Evolutionary conservation across 2,888 invertebrate genomes (phyloP).

Genomic region (Apodemia zela): DNA sequence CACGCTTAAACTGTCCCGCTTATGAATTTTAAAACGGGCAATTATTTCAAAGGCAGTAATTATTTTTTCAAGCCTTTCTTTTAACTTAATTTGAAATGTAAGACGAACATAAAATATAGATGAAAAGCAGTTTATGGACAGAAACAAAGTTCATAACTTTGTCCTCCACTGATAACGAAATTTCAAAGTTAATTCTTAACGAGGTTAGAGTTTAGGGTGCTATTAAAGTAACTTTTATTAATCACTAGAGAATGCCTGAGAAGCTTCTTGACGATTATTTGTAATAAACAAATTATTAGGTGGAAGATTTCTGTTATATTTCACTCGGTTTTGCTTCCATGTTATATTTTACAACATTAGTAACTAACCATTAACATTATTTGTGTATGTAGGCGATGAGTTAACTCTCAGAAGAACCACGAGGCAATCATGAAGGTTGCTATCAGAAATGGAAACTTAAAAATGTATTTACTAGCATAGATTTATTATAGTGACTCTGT

Average conservation of each 20-base stretch:
- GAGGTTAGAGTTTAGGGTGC: background rate
- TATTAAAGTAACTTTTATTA: constrained; percentile 5
- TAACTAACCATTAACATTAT: too few species aligned
- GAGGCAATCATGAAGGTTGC: too few species aligned
- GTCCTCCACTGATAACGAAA: constrained; percentile 2
- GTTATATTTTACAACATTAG: too few species aligned
- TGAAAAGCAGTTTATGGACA: background rate
- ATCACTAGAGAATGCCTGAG: constrained; percentile 5
- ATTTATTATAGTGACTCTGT: too few species aligned
- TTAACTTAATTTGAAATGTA: background rate
- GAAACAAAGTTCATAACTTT: background rate
- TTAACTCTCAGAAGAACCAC: too few species aligned
- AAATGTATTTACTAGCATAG: too few species aligned
- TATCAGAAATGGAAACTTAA: too few species aligned
- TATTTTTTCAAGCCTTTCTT: background rate
- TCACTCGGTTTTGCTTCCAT: too few species aligned
- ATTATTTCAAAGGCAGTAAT: background rate
- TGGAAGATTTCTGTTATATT: background rate
- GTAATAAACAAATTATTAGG: background rate
- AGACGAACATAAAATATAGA: background rate
- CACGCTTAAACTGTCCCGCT: background rate
- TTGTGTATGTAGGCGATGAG: too few species aligned
- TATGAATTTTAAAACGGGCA: background rate
- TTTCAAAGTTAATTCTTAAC: constrained; percentile 3
- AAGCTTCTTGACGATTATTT: background rate